phyloP scores from a whole-genome alignment of 2,797 vertebrate genomes.

The Catostomus latipinnis region DNA sequence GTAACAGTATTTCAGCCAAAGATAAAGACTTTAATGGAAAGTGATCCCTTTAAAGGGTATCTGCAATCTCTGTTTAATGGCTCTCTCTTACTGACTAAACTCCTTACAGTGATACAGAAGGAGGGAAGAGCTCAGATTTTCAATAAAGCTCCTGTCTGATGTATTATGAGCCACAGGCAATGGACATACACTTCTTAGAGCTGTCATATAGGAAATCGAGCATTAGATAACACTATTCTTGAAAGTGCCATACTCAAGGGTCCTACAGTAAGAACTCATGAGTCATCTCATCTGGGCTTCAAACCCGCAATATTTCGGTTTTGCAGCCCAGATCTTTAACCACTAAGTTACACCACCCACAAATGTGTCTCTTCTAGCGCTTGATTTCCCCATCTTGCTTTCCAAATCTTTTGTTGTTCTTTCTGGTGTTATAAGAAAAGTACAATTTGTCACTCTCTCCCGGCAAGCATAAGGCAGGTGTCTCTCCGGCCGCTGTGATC shows the following conservation, averaged over 20 bases:
- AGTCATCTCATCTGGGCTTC: not conserved
- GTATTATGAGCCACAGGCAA: not conserved
- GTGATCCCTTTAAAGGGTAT: slow-evolving; percentile 34
- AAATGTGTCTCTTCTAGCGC: not conserved
- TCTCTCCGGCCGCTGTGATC: not conserved
- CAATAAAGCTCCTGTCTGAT: slow-evolving; percentile 6
- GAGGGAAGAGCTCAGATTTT: slow-evolving; percentile 27
- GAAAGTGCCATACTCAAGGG: not conserved
- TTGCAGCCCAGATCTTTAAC: slow-evolving; percentile 13
- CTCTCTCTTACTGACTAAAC: slow-evolving; percentile 7
- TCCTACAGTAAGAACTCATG: not conserved
- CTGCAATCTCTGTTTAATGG: slow-evolving; percentile 47
- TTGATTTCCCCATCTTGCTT: not conserved
- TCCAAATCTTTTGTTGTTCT: slow-evolving; percentile 39
- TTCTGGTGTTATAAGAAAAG: slow-evolving; percentile 26
- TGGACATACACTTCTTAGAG: not conserved
- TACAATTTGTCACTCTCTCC: slow-evolving; percentile 17
- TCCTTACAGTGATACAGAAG: slow-evolving; percentile 22
- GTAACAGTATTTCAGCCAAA: slow-evolving; percentile 32
- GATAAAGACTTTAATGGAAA: slow-evolving; percentile 34
- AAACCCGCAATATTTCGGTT: slow-evolving; percentile 16
- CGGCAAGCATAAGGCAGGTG: not conserved
- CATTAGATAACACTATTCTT: not conserved
- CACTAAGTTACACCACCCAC: slow-evolving; percentile 27
- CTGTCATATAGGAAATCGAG: slow-evolving; percentile 9